Percentiles rank a stretch among this genome's conserved stretches.
These are phyloP conservation scores for Chymomyza amoena DNA, from an alignment of 2,888 invertebrate genomes.

Conservation along the genomic window DNA sequence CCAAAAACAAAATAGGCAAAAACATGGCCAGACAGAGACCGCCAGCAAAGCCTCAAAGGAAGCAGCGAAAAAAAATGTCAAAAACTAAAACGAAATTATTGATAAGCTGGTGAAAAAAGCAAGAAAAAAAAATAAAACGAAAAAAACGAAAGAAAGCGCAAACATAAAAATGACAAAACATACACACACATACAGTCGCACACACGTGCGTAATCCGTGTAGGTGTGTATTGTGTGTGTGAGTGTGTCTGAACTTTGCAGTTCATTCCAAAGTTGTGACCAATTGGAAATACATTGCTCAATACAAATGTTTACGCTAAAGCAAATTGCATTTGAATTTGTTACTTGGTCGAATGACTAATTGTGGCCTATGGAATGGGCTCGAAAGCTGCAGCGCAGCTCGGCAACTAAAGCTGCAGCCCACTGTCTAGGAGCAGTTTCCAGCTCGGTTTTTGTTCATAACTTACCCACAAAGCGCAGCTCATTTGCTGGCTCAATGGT, in stretches of 20 bases:
- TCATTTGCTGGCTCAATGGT: slow-evolving; percentile 93
- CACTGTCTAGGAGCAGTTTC: not conserved
- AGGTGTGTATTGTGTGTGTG: slow-evolving; percentile 14
- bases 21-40: not conserved
- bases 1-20: not conserved
- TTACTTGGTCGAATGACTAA: slow-evolving; percentile 23
- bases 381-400: too few relatives aligned
- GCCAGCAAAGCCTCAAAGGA: slow-evolving; percentile 41
- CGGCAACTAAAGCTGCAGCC: too few relatives aligned
- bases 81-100: slow-evolving; percentile 50
- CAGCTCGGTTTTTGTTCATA: not conserved
- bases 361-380: too few relatives aligned
- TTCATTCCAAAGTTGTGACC: slow-evolving; percentile 36
- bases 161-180: slow-evolving; percentile 15
- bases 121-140: slow-evolving; percentile 17
- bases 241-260: slow-evolving; percentile 61
- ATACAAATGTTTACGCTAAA: not conserved
- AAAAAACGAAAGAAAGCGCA: slow-evolving; percentile 19
- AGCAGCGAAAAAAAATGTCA: slow-evolving; percentile 19
- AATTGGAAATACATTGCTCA: not conserved
- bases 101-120: slow-evolving; percentile 46
- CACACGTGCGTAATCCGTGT: slow-evolving; percentile 24
- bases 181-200: slow-evolving; percentile 23
- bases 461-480: slow-evolving; percentile 93
- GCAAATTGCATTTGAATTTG: slow-evolving; percentile 23